Conservation (phyloP, 1,140 invertebrate species). For the Diploscapter pachys region DNA sequence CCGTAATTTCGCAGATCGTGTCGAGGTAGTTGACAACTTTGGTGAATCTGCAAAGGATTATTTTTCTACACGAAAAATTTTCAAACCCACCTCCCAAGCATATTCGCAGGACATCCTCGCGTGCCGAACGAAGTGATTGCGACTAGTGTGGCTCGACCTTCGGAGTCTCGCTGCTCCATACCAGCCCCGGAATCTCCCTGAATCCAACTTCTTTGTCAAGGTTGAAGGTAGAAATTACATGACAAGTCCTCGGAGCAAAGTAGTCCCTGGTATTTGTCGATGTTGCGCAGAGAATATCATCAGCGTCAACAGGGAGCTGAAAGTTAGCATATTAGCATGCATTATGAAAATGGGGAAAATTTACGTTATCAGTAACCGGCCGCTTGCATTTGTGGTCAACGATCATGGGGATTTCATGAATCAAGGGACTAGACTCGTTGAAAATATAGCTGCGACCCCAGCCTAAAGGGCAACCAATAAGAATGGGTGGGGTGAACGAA, state of each 20-base stretch:
- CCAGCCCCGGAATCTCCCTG: constrained; percentile 46
- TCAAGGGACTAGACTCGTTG: constrained; percentile 28
- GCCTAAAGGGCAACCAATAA: not conserved
- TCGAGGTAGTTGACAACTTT: too few species aligned
- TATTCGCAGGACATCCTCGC: constrained; percentile 42
- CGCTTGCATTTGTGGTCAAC: constrained; percentile 34
- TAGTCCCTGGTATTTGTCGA: constrained; percentile 39
- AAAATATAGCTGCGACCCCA: constrained; percentile 6
- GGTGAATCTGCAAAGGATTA: too few species aligned
- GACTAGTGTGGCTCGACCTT: constrained; percentile 31
- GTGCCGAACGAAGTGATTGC: constrained; percentile 46
- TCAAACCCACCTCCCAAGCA: constrained; percentile 33
- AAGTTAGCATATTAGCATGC: too few species aligned
- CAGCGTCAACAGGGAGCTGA: constrained; percentile 30
- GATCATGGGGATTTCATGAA: constrained; percentile 44
- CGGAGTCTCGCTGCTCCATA: constrained; percentile 33
- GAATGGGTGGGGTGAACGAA: not conserved
- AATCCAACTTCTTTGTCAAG: not conserved
- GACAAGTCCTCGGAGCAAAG: constrained; percentile 38
- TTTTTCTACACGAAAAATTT: too few species aligned
- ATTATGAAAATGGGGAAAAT: too few species aligned
- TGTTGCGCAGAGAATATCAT: constrained; percentile 45
- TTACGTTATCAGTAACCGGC: constrained; percentile 32
- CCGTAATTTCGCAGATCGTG: too few species aligned
- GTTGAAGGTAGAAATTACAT: not conserved